Percentiles rank a stretch among this genome's conserved stretches.
phyloP scores from a whole-genome alignment of 2,888 invertebrate species.

The Rhopalosiphum nymphaeae region DNA sequence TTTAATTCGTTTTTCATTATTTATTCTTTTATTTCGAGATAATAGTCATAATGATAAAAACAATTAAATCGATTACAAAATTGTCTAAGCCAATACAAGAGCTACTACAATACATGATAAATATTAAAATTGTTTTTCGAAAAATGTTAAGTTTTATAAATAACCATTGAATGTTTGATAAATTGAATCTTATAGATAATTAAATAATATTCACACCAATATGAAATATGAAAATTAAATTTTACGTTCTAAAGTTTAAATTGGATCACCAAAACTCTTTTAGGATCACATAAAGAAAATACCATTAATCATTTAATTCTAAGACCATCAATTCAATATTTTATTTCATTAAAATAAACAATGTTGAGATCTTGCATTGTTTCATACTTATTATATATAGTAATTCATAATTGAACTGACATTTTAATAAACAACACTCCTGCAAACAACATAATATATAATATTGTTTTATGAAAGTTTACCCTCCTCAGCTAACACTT shows the following conservation, averaged over 20 bases:
- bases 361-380: background rate
- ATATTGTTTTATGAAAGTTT: slow-evolving; percentile 27
- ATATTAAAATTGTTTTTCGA: background rate
- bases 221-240: background rate
- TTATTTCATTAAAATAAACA: slow-evolving; percentile 25
- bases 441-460: background rate
- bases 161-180: background rate
- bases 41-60: background rate
- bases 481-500: slow-evolving; percentile 7
- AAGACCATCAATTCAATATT: slow-evolving; percentile 25
- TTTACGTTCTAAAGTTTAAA: background rate
- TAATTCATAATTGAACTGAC: slow-evolving; percentile 39
- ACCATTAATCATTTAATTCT: slow-evolving; percentile 21
- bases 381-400: background rate
- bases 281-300: background rate
- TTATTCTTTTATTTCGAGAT: background rate
- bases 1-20: background rate
- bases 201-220: background rate
- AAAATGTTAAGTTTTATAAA: background rate
- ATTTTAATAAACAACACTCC: slow-evolving; percentile 48
- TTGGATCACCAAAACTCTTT: slow-evolving; percentile 14
- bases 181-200: background rate
- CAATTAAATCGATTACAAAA: background rate
- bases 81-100: background rate
- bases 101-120: background rate